Conservation (phyloP, 2,888 invertebrate genomes). For the Agonopterix alstromeriana region DNA sequence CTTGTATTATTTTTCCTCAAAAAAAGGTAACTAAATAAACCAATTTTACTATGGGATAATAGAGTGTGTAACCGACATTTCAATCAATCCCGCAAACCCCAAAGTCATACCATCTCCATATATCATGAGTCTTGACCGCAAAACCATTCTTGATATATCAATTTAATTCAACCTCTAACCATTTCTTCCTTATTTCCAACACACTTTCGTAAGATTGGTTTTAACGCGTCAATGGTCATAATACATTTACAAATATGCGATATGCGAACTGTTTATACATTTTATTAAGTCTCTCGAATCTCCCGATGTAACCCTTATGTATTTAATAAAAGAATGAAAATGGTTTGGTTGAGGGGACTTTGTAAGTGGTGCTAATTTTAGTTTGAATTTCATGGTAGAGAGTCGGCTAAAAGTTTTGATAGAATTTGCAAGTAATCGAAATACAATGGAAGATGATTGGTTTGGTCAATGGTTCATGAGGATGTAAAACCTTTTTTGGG, state of each 20-base stretch:
- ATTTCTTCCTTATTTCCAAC: conserved; percentile 8
- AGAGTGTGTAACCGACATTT: conserved; percentile 43
- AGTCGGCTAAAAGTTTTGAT: conserved; percentile 23
- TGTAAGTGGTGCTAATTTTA: conserved; percentile 1
- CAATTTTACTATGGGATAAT: too few species aligned
- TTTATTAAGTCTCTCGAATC: too few species aligned
- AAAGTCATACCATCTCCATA: conserved; percentile 54
- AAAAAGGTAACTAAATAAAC: too few species aligned
- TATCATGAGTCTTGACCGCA: conserved; percentile 57
- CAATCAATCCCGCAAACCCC: conserved; percentile 41
- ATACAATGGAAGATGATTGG: conserved; percentile 57
- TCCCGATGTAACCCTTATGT: too few species aligned
- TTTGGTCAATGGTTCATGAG: conserved; percentile 25
- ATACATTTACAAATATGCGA: conserved; percentile 15
- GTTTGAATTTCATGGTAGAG: background rate
- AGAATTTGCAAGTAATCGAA: conserved; percentile 63
- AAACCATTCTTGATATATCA: conserved; percentile 17
- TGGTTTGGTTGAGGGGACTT: too few species aligned
- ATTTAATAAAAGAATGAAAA: too few species aligned
- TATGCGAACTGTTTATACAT: background rate
- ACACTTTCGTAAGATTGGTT: conserved; percentile 10
- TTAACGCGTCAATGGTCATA: conserved; percentile 20
- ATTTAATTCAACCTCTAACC: conserved; percentile 8
- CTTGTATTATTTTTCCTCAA: too few species aligned
- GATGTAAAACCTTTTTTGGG: conserved; percentile 22